These are phyloP conservation scores for Pterocles burchelli DNA, from an alignment of 2,113 vertebrate genomes.

Conservation along the genomic window DNA sequence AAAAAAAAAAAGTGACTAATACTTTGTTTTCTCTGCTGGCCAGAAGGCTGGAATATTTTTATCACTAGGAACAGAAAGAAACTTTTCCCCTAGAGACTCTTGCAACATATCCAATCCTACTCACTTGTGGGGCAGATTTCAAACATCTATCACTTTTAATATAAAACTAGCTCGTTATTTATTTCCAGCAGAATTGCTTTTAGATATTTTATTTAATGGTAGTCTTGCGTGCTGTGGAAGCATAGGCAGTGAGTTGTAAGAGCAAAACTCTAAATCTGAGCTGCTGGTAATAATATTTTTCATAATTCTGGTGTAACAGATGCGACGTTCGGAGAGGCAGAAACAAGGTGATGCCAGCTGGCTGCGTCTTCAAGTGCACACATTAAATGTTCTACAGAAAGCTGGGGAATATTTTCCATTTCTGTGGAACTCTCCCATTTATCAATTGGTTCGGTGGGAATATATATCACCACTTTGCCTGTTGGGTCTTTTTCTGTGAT, in stretches of 20 bases:
- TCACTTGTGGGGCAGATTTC: neutral
- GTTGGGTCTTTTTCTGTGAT: neutral
- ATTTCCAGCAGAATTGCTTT: neutral
- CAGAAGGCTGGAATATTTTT: constrained; percentile 58
- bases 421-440: neutral
- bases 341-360: neutral
- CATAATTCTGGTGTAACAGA: neutral
- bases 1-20: constrained; percentile 16
- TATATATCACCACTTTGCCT: neutral
- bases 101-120: neutral
- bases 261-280: neutral
- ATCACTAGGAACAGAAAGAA: constrained; percentile 24
- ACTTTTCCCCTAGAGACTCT: neutral
- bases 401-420: neutral
- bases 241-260: neutral
- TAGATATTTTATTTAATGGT: neutral
- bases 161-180: neutral
- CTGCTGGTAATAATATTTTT: neutral
- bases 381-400: neutral
- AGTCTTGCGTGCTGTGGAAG: neutral
- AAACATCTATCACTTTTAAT: neutral
- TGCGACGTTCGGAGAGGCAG: neutral
- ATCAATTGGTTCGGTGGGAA: neutral
- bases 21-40: constrained; percentile 39
- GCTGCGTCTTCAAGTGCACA: neutral